Percentiles rank a stretch among this genome's conserved stretches.
Evolutionary conservation across 2,888 invertebrate genomes (phyloP).

Genomic region (Patella caerulea): DNA sequence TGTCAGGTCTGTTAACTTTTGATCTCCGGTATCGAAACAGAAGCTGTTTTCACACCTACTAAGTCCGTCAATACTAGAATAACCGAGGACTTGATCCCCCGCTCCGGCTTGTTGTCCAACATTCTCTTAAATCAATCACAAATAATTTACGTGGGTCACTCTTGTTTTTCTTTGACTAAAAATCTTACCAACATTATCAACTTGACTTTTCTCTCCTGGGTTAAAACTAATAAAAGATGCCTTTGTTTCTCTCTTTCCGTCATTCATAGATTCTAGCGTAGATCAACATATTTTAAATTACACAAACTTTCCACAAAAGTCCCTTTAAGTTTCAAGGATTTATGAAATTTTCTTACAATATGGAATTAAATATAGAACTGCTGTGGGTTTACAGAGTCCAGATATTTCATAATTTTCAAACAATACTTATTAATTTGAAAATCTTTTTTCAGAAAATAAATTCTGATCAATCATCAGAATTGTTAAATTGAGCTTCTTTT

Average conservation of each 20-base stretch:
- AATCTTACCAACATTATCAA: background rate
- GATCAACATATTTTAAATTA: too few species aligned
- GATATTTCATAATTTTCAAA: too few species aligned
- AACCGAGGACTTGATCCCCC: background rate
- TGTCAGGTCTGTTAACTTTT: conserved; percentile 11
- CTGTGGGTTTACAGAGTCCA: too few species aligned
- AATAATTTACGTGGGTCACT: background rate
- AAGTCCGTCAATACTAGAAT: background rate
- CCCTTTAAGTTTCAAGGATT: too few species aligned
- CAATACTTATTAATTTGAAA: too few species aligned
- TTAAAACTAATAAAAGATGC: background rate
- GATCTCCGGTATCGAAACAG: conserved; percentile 6
- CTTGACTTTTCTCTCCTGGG: background rate
- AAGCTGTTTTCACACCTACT: conserved; percentile 7
- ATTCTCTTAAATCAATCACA: background rate
- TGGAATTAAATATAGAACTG: too few species aligned
- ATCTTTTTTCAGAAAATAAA: too few species aligned
- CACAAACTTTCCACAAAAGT: too few species aligned
- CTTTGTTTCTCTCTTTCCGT: background rate
- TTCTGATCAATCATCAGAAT: too few species aligned
- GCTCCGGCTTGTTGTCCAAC: background rate
- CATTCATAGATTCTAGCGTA: too few species aligned
- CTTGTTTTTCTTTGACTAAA: conserved; percentile 4
- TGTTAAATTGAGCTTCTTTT: too few species aligned
- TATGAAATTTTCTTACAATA: too few species aligned